Evolutionary conservation across 1,140 invertebrate genomes (phyloP), one percentile per base, ranked within the genome.

Genomic region (Magallana angulata): DNA sequence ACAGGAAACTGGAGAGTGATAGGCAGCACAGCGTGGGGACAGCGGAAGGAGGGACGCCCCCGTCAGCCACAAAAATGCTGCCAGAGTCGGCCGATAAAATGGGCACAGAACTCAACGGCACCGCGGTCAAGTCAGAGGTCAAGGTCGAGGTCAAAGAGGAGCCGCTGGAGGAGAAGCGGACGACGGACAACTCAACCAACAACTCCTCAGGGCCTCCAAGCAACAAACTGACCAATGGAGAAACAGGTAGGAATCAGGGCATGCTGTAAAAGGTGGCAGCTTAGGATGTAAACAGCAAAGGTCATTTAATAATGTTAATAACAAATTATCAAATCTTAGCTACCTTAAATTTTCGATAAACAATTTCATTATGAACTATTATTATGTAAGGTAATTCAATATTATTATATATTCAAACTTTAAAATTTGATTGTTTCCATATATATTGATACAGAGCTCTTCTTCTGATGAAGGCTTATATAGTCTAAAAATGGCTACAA

Each of bases 181-280:
- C 60, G 8, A 68, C 68, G 30, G 68, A 71, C 60, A 87, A 84
- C 48, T 80, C 82, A 6, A 60, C 86, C n/a, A 87, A 68, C 57
- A 90, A 85, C 68, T 82, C 86, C 48, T 85, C 87, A 18, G 82
- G 84, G 14, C 89, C 89, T 48, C 89, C 89, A n/a, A 90, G 90
- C 58, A 91, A 90, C 68, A 91, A 90, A 71, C 85, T 92, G 85
- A 87, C 91, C 9, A 91, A 92, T 85, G 91, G 91, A 60, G 92
- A 92, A 86, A 68, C 89, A 58, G 92, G 92, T 91, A 88, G 58
- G 14, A 57, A 56, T n/a, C 83, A 85, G 76, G 62, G 7, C 36
- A 48, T 48, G 0, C 5, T 48, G 24, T 48, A 48, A 48, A 48
- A 48, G 36, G 36, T 48, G 36, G 36, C 36, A 48, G 36, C 36